These are phyloP conservation scores for Drosophila simulans DNA, from an alignment of 1,140 invertebrate species.

Conservation along the genomic window DNA sequence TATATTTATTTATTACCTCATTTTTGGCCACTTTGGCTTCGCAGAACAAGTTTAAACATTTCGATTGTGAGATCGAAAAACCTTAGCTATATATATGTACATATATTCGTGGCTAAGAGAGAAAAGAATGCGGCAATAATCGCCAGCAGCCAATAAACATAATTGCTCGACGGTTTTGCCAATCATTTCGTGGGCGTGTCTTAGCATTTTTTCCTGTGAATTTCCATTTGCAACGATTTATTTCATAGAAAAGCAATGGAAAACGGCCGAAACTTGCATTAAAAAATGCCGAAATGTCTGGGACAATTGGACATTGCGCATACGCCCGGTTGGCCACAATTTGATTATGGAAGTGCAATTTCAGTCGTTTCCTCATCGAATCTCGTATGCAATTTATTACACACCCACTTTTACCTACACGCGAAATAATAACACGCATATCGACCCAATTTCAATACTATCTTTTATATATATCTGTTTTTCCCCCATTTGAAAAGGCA, in stretches of 20 bases:
- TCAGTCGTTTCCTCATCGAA: slow-evolving; percentile 28
- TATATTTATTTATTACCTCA: slow-evolving; percentile 44
- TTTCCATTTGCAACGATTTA: slow-evolving; percentile 25
- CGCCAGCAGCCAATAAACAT: slow-evolving; percentile 43
- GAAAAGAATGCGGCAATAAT: slow-evolving; percentile 54
- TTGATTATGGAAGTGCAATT: slow-evolving; percentile 47
- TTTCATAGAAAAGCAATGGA: slow-evolving; percentile 48
- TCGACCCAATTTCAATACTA: slow-evolving; percentile 32
- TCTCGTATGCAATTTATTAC: slow-evolving; percentile 7
- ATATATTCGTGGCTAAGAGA: neutral
- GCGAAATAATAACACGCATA: slow-evolving; percentile 40
- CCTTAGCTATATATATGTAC: neutral
- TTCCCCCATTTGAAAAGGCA: slow-evolving; percentile 6
- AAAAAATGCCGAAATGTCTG: slow-evolving; percentile 54
- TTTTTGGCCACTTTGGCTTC: slow-evolving; percentile 1
- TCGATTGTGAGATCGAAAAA: slow-evolving; percentile 49
- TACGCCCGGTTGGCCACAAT: slow-evolving; percentile 36
- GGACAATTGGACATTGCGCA: slow-evolving; percentile 45
- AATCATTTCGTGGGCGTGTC: slow-evolving; percentile 44
- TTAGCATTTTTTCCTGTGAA: neutral
- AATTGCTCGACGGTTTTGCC: slow-evolving; percentile 35
- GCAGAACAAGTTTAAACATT: slow-evolving; percentile 34
- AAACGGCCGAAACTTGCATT: slow-evolving; percentile 39
- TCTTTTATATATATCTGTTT: slow-evolving; percentile 9
- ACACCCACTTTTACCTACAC: slow-evolving; percentile 6